A percentile compares a stretch with the other conserved stretches of the same genome.
Conservation (phyloP, 2,888 invertebrate species). For the Aphrophora alni region DNA sequence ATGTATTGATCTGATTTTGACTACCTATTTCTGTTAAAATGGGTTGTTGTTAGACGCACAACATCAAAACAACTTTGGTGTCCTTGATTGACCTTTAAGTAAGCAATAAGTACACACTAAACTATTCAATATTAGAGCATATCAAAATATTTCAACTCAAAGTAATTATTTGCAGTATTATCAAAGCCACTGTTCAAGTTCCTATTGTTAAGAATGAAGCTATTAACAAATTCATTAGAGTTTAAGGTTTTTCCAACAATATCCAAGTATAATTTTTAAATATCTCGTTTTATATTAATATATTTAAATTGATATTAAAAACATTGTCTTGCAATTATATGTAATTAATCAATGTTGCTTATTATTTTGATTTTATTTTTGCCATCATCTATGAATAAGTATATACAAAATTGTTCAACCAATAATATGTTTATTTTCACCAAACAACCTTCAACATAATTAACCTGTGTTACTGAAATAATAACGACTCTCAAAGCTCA, state of each 20-base stretch:
- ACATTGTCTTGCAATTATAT: too few relatives aligned
- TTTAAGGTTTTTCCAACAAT: neutral
- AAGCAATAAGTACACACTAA: constrained; percentile 32
- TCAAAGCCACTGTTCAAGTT: neutral
- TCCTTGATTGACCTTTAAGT: neutral
- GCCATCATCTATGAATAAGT: too few relatives aligned
- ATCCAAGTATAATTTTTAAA: neutral
- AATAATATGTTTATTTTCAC: too few relatives aligned
- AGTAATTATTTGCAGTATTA: constrained; percentile 4
- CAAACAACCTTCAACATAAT: too few relatives aligned
- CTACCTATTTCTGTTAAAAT: neutral
- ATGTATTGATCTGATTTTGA: constrained; percentile 9
- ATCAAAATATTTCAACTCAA: neutral
- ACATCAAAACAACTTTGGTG: neutral
- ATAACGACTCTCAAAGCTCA: too few relatives aligned
- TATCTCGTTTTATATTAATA: too few relatives aligned
- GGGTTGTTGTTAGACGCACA: neutral
- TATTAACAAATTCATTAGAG: neutral
- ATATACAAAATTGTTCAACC: too few relatives aligned
- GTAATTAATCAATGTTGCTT: too few relatives aligned
- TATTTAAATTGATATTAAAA: too few relatives aligned
- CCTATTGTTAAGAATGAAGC: neutral
- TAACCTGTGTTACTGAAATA: too few relatives aligned
- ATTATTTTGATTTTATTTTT: too few relatives aligned
- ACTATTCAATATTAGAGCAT: neutral